A percentile compares a stretch with the other conserved stretches of the same genome.
Evolutionary conservation across 2,113 vertebrate species (phyloP).

Genomic region (Copsychus sechellarum): DNA sequence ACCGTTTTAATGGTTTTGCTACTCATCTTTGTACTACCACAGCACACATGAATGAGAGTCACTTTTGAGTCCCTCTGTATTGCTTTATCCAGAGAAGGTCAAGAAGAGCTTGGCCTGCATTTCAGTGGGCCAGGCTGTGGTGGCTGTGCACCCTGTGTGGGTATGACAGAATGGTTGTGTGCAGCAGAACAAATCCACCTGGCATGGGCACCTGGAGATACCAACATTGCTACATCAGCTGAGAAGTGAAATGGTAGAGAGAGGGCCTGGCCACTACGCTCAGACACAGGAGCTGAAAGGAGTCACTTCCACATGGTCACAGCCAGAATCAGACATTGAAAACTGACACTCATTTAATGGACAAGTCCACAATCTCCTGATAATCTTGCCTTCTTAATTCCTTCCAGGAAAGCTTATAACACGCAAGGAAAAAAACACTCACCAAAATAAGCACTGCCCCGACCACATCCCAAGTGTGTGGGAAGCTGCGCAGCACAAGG

Average conservation of each 20-base stretch:
- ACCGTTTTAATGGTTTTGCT: not conserved
- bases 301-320: not conserved
- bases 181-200: not conserved
- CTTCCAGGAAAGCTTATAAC: conserved; percentile 91
- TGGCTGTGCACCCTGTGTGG: not conserved
- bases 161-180: not conserved
- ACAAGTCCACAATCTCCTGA: conserved; percentile 93
- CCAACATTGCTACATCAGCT: not conserved
- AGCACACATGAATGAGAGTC: not conserved
- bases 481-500: conserved; percentile 89
- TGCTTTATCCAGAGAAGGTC: not conserved
- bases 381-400: conserved; percentile 88
- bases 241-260: not conserved
- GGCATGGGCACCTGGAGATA: not conserved
- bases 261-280: conserved; percentile 6
- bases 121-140: conserved; percentile 7
- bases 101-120: not conserved
- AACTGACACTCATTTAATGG: conserved; percentile 84
- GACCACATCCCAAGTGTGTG: conserved; percentile 87
- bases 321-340: not conserved
- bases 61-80: not conserved
- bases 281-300: conserved; percentile 17
- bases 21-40: not conserved
- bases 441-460: conserved; percentile 91
- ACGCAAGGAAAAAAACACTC: conserved; percentile 91